Conservation (phyloP, 2,888 invertebrate species). For the Endotricha flammealis region DNA sequence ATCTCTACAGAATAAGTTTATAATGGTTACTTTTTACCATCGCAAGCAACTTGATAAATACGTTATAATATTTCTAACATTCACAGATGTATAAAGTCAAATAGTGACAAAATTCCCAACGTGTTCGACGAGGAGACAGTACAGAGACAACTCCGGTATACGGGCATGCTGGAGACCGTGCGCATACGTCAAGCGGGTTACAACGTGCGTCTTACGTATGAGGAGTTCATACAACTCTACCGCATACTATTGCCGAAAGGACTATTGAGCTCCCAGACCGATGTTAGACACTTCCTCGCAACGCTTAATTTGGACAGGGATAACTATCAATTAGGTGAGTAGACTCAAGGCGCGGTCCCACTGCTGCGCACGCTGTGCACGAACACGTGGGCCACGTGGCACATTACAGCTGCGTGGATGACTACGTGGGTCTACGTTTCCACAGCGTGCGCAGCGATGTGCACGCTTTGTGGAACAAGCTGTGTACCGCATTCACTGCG, state of each 20-base stretch:
- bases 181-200: constrained; percentile 96
- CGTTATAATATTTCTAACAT: too few species aligned
- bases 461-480: too few species aligned
- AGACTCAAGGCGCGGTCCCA: too few species aligned
- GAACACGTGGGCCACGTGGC: too few species aligned
- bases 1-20: too few species aligned
- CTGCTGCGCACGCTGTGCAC: too few species aligned
- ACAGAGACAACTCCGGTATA: constrained; percentile 91
- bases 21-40: too few species aligned
- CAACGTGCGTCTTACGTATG: constrained; percentile 94
- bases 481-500: too few species aligned
- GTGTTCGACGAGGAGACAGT: constrained; percentile 96
- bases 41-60: too few species aligned
- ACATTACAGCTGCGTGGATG: too few species aligned
- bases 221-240: constrained; percentile 95
- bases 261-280: constrained; percentile 89
- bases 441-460: too few species aligned
- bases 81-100: constrained; percentile 95
- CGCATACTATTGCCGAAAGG: constrained; percentile 94
- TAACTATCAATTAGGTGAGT: constrained; percentile 90
- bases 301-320: constrained; percentile 91
- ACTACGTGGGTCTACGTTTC: too few species aligned
- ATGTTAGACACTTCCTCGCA: constrained; percentile 90
- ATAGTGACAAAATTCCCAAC: constrained; percentile 94
- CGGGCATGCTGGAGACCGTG: constrained; percentile 98